A percentile compares a stretch with the other conserved stretches of the same genome.
Conservation (phyloP, 2,888 invertebrate species). For the Heteromurus nitidus region DNA sequence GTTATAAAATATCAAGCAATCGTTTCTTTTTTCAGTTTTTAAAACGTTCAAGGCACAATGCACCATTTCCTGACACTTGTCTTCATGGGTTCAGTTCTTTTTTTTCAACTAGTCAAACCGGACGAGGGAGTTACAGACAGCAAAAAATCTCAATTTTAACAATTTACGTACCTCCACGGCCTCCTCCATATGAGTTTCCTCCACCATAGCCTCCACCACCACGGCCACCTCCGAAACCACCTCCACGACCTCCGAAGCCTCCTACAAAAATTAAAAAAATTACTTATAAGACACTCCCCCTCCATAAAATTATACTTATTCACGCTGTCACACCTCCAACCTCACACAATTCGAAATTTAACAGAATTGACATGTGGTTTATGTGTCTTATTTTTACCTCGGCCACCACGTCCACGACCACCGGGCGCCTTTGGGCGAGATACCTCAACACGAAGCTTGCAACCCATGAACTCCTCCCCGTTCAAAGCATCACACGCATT, state of each 20-base stretch:
- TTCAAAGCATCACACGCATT: conserved; percentile 92
- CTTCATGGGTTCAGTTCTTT: conserved; percentile 38
- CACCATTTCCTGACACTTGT: conserved; percentile 62
- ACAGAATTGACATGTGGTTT: too few species aligned
- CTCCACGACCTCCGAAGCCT: conserved; percentile 67
- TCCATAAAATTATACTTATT: neutral
- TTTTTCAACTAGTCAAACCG: conserved; percentile 18
- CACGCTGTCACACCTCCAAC: neutral
- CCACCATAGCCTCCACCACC: conserved; percentile 78
- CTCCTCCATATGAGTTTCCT: conserved; percentile 74
- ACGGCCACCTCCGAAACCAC: conserved; percentile 83
- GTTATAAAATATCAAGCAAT: conserved; percentile 8
- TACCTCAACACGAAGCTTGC: conserved; percentile 90
- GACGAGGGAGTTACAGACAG: conserved; percentile 62
- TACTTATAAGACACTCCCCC: too few species aligned
- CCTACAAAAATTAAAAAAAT: conserved; percentile 45
- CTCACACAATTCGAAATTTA: neutral
- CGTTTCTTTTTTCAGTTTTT: neutral
- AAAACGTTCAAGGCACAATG: conserved; percentile 53
- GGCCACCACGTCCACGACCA: conserved; percentile 69
- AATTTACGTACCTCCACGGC: conserved; percentile 67
- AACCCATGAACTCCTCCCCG: conserved; percentile 90
- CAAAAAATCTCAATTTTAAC: conserved; percentile 34
- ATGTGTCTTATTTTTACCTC: conserved; percentile 57
- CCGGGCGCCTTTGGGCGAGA: conserved; percentile 79